A percentile compares a stretch with the other conserved stretches of the same genome.
These are phyloP conservation scores for Atta cephalotes DNA, from an alignment of 1,140 invertebrate genomes.

Conservation along the genomic window DNA sequence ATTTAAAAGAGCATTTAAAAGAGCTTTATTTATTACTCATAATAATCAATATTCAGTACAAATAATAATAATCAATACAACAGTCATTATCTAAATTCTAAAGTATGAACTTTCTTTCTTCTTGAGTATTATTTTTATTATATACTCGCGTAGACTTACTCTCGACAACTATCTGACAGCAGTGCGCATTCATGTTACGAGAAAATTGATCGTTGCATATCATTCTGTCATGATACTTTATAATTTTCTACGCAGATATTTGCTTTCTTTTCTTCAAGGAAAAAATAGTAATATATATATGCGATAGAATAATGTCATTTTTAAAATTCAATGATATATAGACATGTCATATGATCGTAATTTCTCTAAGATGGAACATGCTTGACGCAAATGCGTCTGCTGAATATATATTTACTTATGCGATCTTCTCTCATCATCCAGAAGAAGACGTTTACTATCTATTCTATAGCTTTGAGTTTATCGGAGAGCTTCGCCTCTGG, in stretches of 20 bases:
- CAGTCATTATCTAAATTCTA: not conserved
- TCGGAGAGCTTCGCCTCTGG: not conserved
- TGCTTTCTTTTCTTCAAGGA: not conserved
- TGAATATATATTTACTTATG: constrained; percentile 33
- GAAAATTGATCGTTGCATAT: not conserved
- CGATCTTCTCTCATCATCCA: not conserved
- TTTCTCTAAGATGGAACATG: constrained; percentile 7
- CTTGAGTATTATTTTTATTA: not conserved
- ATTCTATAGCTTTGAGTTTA: constrained; percentile 15
- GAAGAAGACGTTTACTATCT: constrained; percentile 7
- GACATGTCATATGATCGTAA: not conserved
- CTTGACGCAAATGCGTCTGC: not conserved
- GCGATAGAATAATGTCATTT: not conserved
- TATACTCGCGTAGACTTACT: not conserved
- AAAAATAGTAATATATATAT: not conserved
- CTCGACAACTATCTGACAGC: not conserved
- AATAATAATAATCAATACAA: not conserved
- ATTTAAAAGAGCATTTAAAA: not conserved
- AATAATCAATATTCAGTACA: not conserved
- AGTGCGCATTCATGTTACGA: not conserved
- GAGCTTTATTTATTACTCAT: not conserved
- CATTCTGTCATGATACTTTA: not conserved
- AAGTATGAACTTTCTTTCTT: not conserved
- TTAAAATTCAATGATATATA: constrained; percentile 23
- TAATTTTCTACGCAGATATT: constrained; percentile 15